A percentile compares a stretch with the other conserved stretches of the same genome.
phyloP scores from a whole-genome alignment of 2,797 vertebrate genomes.

The Lepus townsendii region DNA sequence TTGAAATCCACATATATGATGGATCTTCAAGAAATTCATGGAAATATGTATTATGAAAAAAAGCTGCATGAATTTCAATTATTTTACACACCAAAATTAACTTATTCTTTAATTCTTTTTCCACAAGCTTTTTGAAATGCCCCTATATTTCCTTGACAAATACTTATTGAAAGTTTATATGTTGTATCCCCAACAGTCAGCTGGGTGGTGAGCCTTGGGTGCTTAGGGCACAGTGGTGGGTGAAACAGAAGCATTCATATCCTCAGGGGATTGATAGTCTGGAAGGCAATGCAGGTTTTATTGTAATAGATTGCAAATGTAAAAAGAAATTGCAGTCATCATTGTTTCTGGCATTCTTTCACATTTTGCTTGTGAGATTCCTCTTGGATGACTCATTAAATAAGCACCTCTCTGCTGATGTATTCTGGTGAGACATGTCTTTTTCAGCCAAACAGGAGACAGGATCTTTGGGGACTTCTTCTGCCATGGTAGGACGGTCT shows the following conservation, averaged over 20 bases:
- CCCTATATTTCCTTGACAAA: background rate
- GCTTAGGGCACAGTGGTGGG: background rate
- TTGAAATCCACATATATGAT: too few relatives aligned
- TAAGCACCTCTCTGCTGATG: conserved; percentile 36
- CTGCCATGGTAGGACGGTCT: conserved; percentile 18
- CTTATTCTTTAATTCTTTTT: too few relatives aligned
- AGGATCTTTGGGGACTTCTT: conserved; percentile 36
- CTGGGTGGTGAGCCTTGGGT: background rate
- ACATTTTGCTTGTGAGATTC: conserved; percentile 45
- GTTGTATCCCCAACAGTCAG: background rate
- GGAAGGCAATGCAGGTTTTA: background rate
- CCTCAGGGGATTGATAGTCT: background rate
- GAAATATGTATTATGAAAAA: too few relatives aligned
- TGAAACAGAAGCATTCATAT: background rate
- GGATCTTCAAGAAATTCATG: too few relatives aligned
- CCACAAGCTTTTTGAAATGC: too few relatives aligned
- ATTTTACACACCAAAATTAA: too few relatives aligned
- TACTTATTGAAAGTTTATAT: background rate
- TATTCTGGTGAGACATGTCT: conserved; percentile 36
- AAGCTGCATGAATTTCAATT: too few relatives aligned
- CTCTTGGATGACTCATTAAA: conserved; percentile 56
- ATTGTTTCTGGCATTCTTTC: conserved; percentile 17
- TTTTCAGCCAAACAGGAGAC: conserved; percentile 43
- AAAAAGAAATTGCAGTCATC: conserved; percentile 30
- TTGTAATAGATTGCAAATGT: background rate